Evolutionary conservation across 1,140 invertebrate species (phyloP).

Genomic region (Teleogryllus occipitalis): DNA sequence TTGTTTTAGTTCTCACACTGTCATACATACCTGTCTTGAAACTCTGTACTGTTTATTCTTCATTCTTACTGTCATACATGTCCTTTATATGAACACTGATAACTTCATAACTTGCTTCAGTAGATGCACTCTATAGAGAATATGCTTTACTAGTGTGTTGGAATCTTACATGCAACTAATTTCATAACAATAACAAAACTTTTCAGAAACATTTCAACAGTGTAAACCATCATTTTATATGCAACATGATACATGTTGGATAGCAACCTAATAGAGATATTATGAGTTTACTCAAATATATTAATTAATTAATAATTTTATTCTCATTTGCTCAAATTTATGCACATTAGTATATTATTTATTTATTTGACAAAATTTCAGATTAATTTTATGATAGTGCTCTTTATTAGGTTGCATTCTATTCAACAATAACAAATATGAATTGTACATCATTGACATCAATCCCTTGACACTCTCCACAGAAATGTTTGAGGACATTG

Average conservation of each 20-base stretch:
- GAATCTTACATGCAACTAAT: neutral
- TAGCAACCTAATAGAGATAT: neutral
- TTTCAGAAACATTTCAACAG: slow-evolving; percentile 7
- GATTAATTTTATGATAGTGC: neutral
- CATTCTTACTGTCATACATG: neutral
- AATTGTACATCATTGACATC: slow-evolving; percentile 18
- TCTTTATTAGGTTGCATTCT: neutral
- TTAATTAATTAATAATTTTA: too few relatives aligned
- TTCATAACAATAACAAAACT: neutral
- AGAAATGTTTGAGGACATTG: slow-evolving; percentile 39
- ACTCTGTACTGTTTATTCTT: neutral
- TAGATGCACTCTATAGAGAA: neutral
- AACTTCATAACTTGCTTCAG: neutral
- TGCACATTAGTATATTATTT: neutral
- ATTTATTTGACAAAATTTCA: neutral
- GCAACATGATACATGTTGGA: neutral
- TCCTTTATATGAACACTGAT: neutral
- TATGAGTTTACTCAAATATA: too few relatives aligned
- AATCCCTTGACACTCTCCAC: slow-evolving; percentile 36
- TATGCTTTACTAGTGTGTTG: neutral
- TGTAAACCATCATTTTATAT: slow-evolving; percentile 6
- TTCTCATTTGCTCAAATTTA: too few relatives aligned
- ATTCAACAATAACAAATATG: neutral
- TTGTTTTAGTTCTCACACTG: neutral
- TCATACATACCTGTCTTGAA: neutral